Conservation (phyloP, 2,797 vertebrate genomes). For the Cygnus olor region DNA sequence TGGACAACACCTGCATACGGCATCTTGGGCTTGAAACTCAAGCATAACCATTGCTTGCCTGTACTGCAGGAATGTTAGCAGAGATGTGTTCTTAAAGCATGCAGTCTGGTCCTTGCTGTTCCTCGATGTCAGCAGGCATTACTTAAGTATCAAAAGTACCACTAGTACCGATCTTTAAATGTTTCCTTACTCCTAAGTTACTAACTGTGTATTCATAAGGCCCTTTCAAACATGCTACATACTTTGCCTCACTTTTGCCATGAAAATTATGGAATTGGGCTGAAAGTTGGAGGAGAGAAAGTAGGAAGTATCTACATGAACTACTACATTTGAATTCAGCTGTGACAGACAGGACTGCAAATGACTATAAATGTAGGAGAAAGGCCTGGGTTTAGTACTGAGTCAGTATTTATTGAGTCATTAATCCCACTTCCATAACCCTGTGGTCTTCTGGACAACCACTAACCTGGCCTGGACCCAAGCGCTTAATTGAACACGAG, state of each 20-base stretch:
- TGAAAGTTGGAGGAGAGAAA: not conserved
- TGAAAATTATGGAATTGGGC: not conserved
- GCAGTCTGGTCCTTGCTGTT: not conserved
- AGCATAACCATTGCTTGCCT: not conserved
- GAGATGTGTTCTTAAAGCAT: accelerated
- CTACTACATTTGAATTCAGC: not conserved
- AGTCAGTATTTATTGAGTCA: conserved; percentile 21
- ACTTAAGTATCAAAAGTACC: not conserved
- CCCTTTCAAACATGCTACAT: accelerated
- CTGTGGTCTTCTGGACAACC: conserved; percentile 49
- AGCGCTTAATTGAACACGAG: conserved; percentile 6
- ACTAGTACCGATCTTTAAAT: not conserved
- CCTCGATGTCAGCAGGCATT: not conserved
- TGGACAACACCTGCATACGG: not conserved
- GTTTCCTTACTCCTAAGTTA: not conserved
- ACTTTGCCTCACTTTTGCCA: not conserved
- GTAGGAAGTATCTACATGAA: not conserved
- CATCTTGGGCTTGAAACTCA: not conserved
- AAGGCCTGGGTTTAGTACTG: not conserved
- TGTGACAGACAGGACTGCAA: not conserved
- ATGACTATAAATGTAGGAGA: not conserved
- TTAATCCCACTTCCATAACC: conserved; percentile 33
- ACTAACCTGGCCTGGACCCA: conserved; percentile 30
- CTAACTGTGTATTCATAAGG: not conserved
- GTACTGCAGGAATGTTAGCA: not conserved